Evolutionary conservation across 64 coral and sea anemone species (phyloP), one percentile per base, ranked within the genome.

Genomic region (Anthopleura sola): DNA sequence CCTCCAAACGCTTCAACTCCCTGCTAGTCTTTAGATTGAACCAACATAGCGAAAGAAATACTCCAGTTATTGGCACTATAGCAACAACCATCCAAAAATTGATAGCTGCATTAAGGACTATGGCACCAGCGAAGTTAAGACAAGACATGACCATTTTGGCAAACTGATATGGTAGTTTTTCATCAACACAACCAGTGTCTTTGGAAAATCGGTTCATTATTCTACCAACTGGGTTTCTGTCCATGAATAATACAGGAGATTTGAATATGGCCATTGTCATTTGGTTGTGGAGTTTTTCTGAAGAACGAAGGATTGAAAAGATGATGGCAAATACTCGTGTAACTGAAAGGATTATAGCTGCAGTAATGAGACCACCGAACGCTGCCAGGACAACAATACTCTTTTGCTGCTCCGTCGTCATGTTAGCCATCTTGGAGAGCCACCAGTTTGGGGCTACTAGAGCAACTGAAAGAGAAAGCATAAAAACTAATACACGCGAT

Each of bases 131-230:
- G 19, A 82, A 82, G 39, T 49, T 75, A 50, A 81, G 84, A 56
- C 83, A 90, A 48, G 37, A 58, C 64, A 16, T 85, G 21, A 21
- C 71, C 75, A 62, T 77, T 82, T 0, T 85, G 58, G 33, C 85
- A 93, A 24, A 75, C 88, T 33, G 38, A 2, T 10, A 33, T 14
- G 87, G 86, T 38, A 89, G 20, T 69, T 85, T 51, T 23, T 93
- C 14, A 60, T 46, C 91, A 9, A 93, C 28, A 44, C 75, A 80
- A 31, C 87, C 75, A 46, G 54, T 93, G 37, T 93, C 91, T 75
- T 93, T 88, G 29, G 91, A 88, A 69, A 93, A 93, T 71, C 91
- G 71, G 40, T 93, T 93, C 20, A 93, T 79, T 55, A 93, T 93
- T 75, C 91, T 78, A 6, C 86, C 91, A 23, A 85, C 62, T 53